Conservation (phyloP, 2,113 vertebrate species). For the Manacus vitellinus region DNA sequence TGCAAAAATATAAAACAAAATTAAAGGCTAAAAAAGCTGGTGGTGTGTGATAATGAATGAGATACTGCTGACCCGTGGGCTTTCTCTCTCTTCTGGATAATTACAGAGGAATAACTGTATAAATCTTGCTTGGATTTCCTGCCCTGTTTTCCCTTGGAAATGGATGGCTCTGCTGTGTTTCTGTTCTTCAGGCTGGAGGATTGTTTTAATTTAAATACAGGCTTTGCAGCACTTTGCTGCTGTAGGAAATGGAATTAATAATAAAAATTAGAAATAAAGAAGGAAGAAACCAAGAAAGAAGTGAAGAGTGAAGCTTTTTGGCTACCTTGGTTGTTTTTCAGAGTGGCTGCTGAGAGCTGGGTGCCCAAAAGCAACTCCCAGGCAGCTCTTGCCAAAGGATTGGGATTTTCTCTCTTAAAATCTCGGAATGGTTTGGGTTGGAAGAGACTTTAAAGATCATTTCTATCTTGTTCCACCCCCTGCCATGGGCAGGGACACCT, state of each 20-base stretch:
- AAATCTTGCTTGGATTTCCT: conserved; percentile 43
- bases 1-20: not conserved
- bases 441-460: not conserved
- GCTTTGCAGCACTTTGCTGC: not conserved
- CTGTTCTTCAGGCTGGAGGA: conserved; percentile 8
- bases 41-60: conserved; percentile 26
- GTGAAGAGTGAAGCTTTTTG: not conserved
- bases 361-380: not conserved
- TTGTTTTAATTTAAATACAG: conserved; percentile 48
- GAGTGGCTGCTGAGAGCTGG: not conserved
- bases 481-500: not conserved
- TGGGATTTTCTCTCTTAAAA: not conserved
- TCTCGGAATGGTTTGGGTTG: not conserved
- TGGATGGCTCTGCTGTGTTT: conserved; percentile 31
- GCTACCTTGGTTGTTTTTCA: not conserved
- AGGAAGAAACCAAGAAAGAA: not conserved
- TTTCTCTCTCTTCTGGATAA: conserved; percentile 49
- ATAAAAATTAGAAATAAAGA: not conserved
- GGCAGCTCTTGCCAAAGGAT: not conserved
- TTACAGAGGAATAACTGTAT: conserved; percentile 61
- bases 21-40: not conserved
- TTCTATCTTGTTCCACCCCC: not conserved
- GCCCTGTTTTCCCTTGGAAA: conserved; percentile 12
- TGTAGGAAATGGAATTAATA: not conserved
- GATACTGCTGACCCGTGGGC: conserved; percentile 26